A percentile compares a stretch with the other conserved stretches of the same genome.
phyloP scores from a whole-genome alignment of 1,140 invertebrate genomes.

The Anthonomus grandis region DNA sequence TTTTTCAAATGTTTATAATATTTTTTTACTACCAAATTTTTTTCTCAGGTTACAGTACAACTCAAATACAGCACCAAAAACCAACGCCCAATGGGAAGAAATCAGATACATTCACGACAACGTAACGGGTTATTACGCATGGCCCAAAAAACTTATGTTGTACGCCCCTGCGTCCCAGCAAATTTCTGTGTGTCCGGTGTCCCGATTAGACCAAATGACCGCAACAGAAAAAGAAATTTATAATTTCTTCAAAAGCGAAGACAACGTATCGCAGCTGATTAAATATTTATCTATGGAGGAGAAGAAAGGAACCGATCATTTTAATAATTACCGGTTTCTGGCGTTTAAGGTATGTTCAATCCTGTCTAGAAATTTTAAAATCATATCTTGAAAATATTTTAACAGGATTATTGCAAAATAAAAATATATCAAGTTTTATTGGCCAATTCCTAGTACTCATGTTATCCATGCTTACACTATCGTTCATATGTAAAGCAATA shows the following conservation, averaged over 20 bases:
- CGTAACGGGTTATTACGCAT: conserved; percentile 74
- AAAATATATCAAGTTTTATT: too few relatives aligned
- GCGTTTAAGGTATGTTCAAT: conserved; percentile 73
- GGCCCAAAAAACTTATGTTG: conserved; percentile 67
- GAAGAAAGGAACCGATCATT: conserved; percentile 81
- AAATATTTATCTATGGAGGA: conserved; percentile 79
- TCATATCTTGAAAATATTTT: too few relatives aligned
- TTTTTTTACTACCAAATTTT: too few relatives aligned
- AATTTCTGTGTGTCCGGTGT: conserved; percentile 52
- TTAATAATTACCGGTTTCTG: conserved; percentile 61
- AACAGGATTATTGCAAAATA: too few relatives aligned
- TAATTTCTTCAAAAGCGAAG: conserved; percentile 65
- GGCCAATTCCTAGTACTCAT: too few relatives aligned
- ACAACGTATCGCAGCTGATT: conserved; percentile 71
- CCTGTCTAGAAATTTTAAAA: too few relatives aligned
- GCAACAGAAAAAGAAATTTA: conserved; percentile 54
- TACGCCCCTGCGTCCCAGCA: conserved; percentile 64
- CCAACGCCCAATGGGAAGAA: conserved; percentile 71
- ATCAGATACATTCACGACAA: conserved; percentile 67
- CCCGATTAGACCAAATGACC: conserved; percentile 43
- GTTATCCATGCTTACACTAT: too few relatives aligned
- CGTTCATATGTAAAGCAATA: too few relatives aligned
- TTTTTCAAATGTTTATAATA: too few relatives aligned
- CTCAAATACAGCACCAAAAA: conserved; percentile 56
- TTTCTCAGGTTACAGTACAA: conserved; percentile 75